Evolutionary conservation across 92 coral and sea anemone genomes (phyloP), one percentile per base, ranked within the genome.

Genomic region (Siderastrea radians): DNA sequence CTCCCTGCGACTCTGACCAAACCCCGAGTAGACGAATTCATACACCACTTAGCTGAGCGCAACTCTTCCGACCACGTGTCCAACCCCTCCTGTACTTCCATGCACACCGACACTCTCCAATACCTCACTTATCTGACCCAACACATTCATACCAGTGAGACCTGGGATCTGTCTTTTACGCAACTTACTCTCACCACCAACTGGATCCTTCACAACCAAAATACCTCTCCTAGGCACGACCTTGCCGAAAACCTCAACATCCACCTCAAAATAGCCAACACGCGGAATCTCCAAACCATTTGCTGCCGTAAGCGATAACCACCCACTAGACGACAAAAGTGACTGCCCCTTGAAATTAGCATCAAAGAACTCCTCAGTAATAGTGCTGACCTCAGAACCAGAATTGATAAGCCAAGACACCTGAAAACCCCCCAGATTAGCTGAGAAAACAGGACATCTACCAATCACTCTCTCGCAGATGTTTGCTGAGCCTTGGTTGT

Each of bases 221-320:
- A 94, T 86, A 52, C 96, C 96, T 75, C 93, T 77, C 78, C 67
- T 45, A 7, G 86, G 82, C 6, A 91, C 60, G 26, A 78, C 84
- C 9, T 61, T 19, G 45, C 94, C 94, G 52, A 82, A 73, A 17
- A 84, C 91, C 72, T 75, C 91, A 3, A 93, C 65, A 52, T 93
- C 96, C 43, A 90, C 84, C 68, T 93, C 94, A 66, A 86, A 60
- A 77, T 93, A 93, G 7, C 93, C 91, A 1, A 89, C 68, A 60
- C 89, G 89, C 16, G 95, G 95, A 59, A 92, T 92, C 44, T 92
- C 95, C 4, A 92, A 78, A 10, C 95, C 91, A 89, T 89, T 92
- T 26, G 94, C 94, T 54, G 92, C 94, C 7, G 94, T 93, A 2
- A 84, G 58, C 1, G 84, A 87, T 9, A 93, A 68, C 92, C 92